phyloP scores from a whole-genome alignment of 1,140 invertebrate genomes.

The Laodelphax striatellus region DNA sequence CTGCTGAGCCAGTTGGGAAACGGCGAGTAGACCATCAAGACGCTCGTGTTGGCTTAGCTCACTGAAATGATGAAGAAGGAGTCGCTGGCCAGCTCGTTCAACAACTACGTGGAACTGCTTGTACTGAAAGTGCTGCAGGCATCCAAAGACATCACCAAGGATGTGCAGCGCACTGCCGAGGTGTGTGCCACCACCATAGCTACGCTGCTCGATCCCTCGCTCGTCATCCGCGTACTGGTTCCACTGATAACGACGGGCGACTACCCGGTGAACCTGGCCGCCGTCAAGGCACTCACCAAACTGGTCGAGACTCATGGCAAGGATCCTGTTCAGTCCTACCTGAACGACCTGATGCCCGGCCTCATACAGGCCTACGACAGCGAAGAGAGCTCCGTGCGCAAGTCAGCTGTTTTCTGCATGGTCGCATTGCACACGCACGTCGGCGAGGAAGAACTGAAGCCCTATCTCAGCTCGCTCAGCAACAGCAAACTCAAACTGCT shows the following conservation, averaged over 20 bases:
- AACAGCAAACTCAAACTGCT: conserved; percentile 73
- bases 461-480: conserved; percentile 63
- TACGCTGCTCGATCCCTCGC: conserved; percentile 15
- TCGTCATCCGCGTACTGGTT: conserved; percentile 39
- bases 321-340: conserved; percentile 57
- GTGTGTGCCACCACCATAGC: conserved; percentile 14
- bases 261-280: conserved; percentile 77
- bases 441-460: conserved; percentile 69
- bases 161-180: conserved; percentile 25
- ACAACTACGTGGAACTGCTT: conserved; percentile 44
- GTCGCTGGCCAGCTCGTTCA: conserved; percentile 38
- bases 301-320: conserved; percentile 57
- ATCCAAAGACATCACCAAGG: conserved; percentile 41
- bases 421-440: conserved; percentile 79
- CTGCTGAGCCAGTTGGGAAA: conserved; percentile 39
- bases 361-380: conserved; percentile 82
- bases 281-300: conserved; percentile 82
- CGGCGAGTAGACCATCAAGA: conserved; percentile 29
- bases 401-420: conserved; percentile 91
- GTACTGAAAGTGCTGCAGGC: conserved; percentile 44
- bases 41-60: conserved; percentile 34
- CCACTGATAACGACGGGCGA: conserved; percentile 76
- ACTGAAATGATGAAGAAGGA: conserved; percentile 40
- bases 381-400: conserved; percentile 76
- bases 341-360: conserved; percentile 75